Percentiles rank a stretch among this genome's conserved stretches.
Evolutionary conservation across 2,888 invertebrate genomes (phyloP).

Genomic region (Agrochola macilenta): DNA sequence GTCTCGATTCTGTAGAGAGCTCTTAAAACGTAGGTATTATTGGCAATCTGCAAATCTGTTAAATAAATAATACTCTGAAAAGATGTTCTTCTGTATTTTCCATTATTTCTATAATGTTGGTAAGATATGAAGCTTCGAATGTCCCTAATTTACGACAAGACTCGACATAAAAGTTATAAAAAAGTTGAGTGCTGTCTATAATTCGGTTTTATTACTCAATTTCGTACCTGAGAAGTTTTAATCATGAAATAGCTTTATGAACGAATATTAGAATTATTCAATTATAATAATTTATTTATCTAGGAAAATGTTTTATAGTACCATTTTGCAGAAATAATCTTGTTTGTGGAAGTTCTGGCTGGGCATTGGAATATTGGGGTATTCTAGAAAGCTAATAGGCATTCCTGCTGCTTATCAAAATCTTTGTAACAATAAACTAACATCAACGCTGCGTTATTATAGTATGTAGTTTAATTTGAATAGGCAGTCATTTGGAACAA

Average conservation of each 20-base stretch:
- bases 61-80: neutral
- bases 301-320: neutral
- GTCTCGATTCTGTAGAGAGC: neutral
- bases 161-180: slow-evolving; percentile 20
- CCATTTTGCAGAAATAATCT: slow-evolving; percentile 5
- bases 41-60: neutral
- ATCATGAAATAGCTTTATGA: slow-evolving; percentile 31
- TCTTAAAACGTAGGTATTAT: neutral
- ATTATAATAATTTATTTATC: slow-evolving; percentile 29
- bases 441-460: too few relatives aligned
- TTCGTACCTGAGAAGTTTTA: slow-evolving; percentile 27
- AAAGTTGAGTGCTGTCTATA: slow-evolving; percentile 32
- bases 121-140: neutral
- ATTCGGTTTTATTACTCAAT: slow-evolving; percentile 28
- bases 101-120: neutral
- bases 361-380: neutral
- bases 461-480: neutral
- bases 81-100: neutral
- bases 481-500: neutral
- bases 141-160: slow-evolving; percentile 11
- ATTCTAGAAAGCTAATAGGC: neutral
- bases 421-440: neutral
- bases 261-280: slow-evolving; percentile 22
- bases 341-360: neutral
- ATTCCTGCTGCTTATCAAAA: neutral